Evolutionary conservation across 2,888 invertebrate genomes (phyloP).

Genomic region (Pandemis heparana): DNA sequence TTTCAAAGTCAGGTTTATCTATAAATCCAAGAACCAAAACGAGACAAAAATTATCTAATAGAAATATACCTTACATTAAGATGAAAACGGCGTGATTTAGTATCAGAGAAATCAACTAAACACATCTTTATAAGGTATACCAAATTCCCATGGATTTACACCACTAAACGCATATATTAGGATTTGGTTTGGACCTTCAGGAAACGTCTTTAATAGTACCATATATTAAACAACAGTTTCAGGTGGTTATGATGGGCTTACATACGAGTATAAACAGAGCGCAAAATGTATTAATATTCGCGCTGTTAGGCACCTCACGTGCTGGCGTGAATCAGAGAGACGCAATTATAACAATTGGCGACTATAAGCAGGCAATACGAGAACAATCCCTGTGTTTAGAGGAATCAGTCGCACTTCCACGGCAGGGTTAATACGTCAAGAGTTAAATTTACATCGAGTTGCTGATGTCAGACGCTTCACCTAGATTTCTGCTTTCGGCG

Average conservation of each 20-base stretch:
- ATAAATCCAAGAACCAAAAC: background rate
- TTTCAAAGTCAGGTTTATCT: background rate
- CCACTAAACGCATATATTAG: no score
- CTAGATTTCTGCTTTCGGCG: constrained; percentile 76
- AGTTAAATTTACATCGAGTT: constrained; percentile 81
- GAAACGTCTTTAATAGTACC: background rate
- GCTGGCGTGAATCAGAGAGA: constrained; percentile 38
- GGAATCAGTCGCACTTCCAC: constrained; percentile 58
- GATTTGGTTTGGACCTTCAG: background rate
- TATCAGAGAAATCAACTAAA: background rate
- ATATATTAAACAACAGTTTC: constrained; percentile 4
- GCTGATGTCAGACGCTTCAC: constrained; percentile 84
- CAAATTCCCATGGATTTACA: background rate
- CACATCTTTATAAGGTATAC: background rate
- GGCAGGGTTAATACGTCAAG: constrained; percentile 71
- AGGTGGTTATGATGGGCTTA: constrained; percentile 15
- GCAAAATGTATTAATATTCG: constrained; percentile 39
- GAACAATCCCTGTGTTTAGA: constrained; percentile 68
- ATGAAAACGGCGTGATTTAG: background rate
- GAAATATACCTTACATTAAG: constrained; percentile 8
- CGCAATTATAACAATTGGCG: constrained; percentile 54
- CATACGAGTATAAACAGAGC: constrained; percentile 32
- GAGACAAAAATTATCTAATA: background rate
- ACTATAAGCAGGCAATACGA: constrained; percentile 53
- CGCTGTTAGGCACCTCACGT: constrained; percentile 34